phyloP scores from a whole-genome alignment of 2,797 vertebrate species.

The Schizopygopsis malacanthus region DNA sequence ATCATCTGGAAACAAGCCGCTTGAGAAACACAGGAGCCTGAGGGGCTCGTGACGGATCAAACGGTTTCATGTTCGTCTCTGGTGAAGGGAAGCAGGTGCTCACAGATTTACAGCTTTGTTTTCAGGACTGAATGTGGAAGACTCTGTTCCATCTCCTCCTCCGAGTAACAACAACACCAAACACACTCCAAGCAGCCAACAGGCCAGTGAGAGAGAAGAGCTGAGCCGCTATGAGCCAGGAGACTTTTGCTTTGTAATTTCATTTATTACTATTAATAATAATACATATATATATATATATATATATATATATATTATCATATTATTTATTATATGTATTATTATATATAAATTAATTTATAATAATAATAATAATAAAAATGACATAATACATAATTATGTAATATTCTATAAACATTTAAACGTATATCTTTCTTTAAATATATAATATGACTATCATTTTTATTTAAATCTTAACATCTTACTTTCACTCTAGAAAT shows the following conservation, averaged over 20 bases:
- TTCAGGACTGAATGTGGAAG: constrained; percentile 20
- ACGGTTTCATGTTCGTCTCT: not conserved
- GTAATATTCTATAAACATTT: not conserved
- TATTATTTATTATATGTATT: not conserved
- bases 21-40: not conserved
- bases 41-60: not conserved
- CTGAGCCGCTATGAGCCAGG: not conserved
- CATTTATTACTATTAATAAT: too few species aligned
- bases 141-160: not conserved
- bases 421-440: not conserved
- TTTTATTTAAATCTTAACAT: not conserved
- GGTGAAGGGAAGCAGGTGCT: not conserved
- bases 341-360: not conserved
- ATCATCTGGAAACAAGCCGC: not conserved
- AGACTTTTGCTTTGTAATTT: too few species aligned
- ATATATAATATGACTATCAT: not conserved
- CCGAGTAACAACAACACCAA: constrained; percentile 15
- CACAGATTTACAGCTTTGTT: constrained; percentile 60
- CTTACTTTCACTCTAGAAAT: not conserved
- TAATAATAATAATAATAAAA: too few species aligned
- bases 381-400: not conserved
- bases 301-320: too few species aligned
- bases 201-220: not conserved
- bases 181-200: not conserved
- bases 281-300: not conserved